Evolutionary conservation across 1,140 invertebrate species (phyloP).

Genomic region (Habropoda laboriosa): DNA sequence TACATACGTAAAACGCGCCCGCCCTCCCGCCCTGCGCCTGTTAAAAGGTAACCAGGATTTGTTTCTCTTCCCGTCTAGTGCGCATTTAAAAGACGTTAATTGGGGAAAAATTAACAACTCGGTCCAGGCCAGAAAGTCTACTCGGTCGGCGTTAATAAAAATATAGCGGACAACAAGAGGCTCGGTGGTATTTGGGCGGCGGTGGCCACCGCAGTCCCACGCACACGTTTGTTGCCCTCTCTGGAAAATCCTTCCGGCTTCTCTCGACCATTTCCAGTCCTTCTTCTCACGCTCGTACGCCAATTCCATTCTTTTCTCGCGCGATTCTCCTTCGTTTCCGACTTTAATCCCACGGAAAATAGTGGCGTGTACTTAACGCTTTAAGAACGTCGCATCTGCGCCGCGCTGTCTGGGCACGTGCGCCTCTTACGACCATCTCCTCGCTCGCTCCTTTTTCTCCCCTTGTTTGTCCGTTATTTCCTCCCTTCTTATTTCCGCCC

Average conservation of each 20-base stretch:
- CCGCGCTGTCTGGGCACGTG: conserved; percentile 55
- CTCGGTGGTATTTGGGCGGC: not conserved
- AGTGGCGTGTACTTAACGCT: conserved; percentile 64
- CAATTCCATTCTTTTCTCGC: not conserved
- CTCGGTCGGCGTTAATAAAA: conserved; percentile 55
- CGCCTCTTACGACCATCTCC: conserved; percentile 27
- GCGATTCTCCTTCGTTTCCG: conserved; percentile 50
- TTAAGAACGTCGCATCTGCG: conserved; percentile 64
- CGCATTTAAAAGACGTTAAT: conserved; percentile 31
- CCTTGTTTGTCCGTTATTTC: not conserved
- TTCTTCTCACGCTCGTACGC: not conserved
- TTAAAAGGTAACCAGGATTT: conserved; percentile 3
- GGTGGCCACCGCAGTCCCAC: not conserved
- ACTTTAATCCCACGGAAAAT: conserved; percentile 65
- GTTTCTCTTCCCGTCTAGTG: not conserved
- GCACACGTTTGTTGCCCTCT: conserved; percentile 17
- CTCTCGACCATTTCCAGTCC: not conserved
- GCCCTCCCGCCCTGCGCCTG: too few species aligned
- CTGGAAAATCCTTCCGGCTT: conserved; percentile 32
- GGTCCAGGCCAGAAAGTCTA: conserved; percentile 34
- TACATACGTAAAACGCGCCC: not conserved
- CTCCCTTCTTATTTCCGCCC: not conserved
- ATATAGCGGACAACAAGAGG: conserved; percentile 49
- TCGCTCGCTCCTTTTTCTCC: not conserved
- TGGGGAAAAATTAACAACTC: conserved; percentile 51